phyloP scores from a whole-genome alignment of 2,888 invertebrate genomes.

The Acheta domesticus region DNA sequence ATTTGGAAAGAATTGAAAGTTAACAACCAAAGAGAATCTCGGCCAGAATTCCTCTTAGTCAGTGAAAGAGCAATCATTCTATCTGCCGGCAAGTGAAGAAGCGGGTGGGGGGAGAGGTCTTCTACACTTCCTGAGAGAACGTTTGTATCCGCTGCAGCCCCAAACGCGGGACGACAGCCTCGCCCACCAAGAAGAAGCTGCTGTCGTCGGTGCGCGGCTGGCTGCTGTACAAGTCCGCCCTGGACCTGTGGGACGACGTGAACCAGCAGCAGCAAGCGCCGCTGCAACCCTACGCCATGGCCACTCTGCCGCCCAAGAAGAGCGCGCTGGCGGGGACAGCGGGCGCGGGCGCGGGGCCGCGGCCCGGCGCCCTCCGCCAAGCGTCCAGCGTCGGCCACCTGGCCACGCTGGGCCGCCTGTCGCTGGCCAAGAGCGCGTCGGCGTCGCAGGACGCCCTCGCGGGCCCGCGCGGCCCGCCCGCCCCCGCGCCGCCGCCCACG shows the following conservation, averaged over 20 bases:
- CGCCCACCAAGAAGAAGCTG: conserved; percentile 32
- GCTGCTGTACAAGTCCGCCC: conserved; percentile 49
- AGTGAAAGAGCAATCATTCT: too few relatives aligned
- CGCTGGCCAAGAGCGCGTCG: conserved; percentile 43
- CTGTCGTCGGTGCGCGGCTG: conserved; percentile 45
- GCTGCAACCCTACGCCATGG: conserved; percentile 24
- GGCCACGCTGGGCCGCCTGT: conserved; percentile 54
- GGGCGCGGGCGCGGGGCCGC: conserved; percentile 27
- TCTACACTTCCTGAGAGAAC: too few relatives aligned
- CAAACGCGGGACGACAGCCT: neutral
- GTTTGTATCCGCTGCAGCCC: neutral
- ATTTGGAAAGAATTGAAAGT: too few relatives aligned
- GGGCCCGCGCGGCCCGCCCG: neutral
- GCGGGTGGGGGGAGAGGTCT: too few relatives aligned
- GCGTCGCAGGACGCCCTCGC: neutral
- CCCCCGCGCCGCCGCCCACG: neutral
- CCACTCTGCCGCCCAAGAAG: conserved; percentile 31
- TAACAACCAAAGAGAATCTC: too few relatives aligned
- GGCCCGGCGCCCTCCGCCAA: conserved; percentile 30
- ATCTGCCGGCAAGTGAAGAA: too few relatives aligned
- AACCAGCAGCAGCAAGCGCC: conserved; percentile 39
- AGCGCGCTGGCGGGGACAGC: conserved; percentile 29
- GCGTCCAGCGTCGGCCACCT: conserved; percentile 44
- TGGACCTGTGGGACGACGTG: conserved; percentile 49
- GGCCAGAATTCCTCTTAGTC: too few relatives aligned